Base-by-base conservation (phyloP, 1,140 invertebrate species). In the Vollenhovia emeryi region DNA sequence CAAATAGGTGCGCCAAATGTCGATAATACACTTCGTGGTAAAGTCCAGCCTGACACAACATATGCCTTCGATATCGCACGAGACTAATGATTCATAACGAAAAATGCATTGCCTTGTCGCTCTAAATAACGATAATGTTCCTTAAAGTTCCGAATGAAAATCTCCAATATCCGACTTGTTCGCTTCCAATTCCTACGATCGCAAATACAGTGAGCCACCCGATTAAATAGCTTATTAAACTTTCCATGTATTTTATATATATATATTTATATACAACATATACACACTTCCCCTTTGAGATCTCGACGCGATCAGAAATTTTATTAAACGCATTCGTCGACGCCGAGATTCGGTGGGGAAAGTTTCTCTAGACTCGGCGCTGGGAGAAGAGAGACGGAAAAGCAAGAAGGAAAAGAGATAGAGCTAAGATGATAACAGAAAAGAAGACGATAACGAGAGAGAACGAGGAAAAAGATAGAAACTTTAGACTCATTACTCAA, bases 401-500 rank as follows among this genome's bases (percentile, higher is more conserved):
- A 27, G 24, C n/a, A 71, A 57, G 36, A 40, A 71, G 30, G 36
- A 21, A 71, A 59, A 66, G 9, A 60, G 11, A 18, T 4, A 33
- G 45, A 55, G 21, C 18, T 40, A 40, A 27, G 11, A 30, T n/a
- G 15, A 30, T 48, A 48, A 69, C 13, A 30, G 33, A 27, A 48
- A 21, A 50, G 48, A 55, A 33, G n/a, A 45, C 18, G 75, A 59
- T 48, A 62, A 59, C 27, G 76, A 45, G 30, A 52, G 21, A 85
- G 21, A 33, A 57, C 3, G 80, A 85, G 18, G 45, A 86, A 59
- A 48, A 75, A 83, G 83, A 84, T 43, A 45, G 78, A 84, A 90
- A 84, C 48, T 90, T 87, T 85, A 64, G 85, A 85, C 88, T 91
- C 88, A 86, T 91, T 91, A 91, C 80, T 89, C 83, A 87, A 86